Evolutionary conservation across 2,888 invertebrate genomes (phyloP).

Genomic region (Criorhina ranunculi): DNA sequence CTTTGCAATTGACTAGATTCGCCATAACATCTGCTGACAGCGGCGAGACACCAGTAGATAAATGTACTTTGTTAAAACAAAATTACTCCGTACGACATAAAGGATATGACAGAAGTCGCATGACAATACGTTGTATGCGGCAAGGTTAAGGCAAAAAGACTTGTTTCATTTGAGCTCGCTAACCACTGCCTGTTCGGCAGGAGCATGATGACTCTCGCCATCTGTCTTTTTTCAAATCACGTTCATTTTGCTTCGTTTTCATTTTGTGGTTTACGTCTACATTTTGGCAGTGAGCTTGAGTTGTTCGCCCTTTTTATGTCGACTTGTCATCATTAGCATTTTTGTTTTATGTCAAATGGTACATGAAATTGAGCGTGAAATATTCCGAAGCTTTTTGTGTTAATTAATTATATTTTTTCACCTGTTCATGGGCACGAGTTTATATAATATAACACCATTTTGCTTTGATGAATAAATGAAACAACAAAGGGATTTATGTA

Average conservation of each 20-base stretch:
- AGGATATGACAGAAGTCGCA: constrained; percentile 30
- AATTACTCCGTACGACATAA: constrained; percentile 28
- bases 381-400: constrained; percentile 28
- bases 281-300: constrained; percentile 64
- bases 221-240: constrained; percentile 52
- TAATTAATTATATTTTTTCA: constrained; percentile 64
- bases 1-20: constrained; percentile 24
- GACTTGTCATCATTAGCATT: constrained; percentile 70
- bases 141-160: constrained; percentile 63
- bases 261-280: constrained; percentile 1
- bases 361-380: constrained; percentile 61
- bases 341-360: constrained; percentile 61
- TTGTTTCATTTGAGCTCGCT: constrained; percentile 1
- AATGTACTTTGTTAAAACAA: constrained; percentile 18
- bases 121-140: constrained; percentile 21
- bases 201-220: constrained; percentile 44
- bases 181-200: constrained; percentile 49
- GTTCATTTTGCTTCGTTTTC: constrained; percentile 1
- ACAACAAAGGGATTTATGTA: too few species aligned
- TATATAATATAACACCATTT: constrained; percentile 36
- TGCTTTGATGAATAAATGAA: neutral
- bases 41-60: constrained; percentile 16
- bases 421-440: constrained; percentile 36
- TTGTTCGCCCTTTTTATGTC: constrained; percentile 68
- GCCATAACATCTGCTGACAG: constrained; percentile 26